These are phyloP conservation scores for Drosophila trapezifrons DNA, from an alignment of 1,140 invertebrate species.

Conservation along the genomic window DNA sequence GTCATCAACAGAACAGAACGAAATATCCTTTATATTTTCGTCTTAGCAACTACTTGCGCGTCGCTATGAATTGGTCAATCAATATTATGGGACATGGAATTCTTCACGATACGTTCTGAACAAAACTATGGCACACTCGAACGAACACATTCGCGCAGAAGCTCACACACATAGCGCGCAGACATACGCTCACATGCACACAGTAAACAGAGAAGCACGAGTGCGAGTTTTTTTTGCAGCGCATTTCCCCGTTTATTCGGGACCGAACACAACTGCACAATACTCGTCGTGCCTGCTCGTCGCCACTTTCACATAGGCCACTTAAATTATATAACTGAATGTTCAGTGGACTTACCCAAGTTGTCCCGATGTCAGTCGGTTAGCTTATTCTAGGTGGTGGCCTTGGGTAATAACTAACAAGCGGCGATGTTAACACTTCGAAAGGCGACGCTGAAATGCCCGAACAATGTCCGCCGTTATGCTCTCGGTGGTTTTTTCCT, in stretches of 20 bases:
- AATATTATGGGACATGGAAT: not conserved
- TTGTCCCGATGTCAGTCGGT: not conserved
- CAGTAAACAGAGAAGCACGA: not conserved
- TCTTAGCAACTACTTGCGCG: not conserved
- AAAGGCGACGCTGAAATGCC: slow-evolving; percentile 38
- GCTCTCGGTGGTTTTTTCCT: not conserved
- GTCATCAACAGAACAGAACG: not conserved
- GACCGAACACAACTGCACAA: not conserved
- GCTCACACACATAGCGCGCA: slow-evolving; percentile 2
- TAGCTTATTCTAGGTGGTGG: not conserved
- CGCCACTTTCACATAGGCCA: not conserved
- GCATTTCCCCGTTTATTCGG: not conserved
- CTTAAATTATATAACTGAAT: not conserved
- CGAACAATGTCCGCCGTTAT: not conserved
- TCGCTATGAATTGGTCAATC: not conserved
- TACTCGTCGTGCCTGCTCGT: not conserved
- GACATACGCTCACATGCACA: slow-evolving; percentile 1
- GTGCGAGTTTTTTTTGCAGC: slow-evolving; percentile 1
- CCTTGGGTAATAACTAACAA: not conserved
- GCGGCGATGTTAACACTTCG: slow-evolving; percentile 26
- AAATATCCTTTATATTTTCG: not conserved
- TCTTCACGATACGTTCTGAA: slow-evolving; percentile 25
- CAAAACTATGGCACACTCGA: slow-evolving; percentile 10
- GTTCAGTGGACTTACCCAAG: slow-evolving; percentile 12
- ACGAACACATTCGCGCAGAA: slow-evolving; percentile 13